A percentile compares a stretch with the other conserved stretches of the same genome.
Conservation (phyloP, 2,797 vertebrate species). For the Orientallactaga sibirica region DNA sequence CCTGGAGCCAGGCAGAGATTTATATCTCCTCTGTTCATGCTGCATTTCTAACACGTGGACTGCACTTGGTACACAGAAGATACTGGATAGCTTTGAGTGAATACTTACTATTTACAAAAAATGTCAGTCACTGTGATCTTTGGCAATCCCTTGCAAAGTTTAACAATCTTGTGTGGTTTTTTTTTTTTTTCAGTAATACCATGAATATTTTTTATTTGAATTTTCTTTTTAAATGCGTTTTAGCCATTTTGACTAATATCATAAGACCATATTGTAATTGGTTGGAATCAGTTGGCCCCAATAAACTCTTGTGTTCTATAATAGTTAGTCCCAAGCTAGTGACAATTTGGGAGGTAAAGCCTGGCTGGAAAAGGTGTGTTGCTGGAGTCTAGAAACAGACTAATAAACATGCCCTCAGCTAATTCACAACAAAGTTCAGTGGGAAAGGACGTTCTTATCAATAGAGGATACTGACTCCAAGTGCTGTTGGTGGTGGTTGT, state of each 20-base stretch:
- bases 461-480: background rate
- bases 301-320: too few relatives aligned
- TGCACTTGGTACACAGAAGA: background rate
- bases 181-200: constrained; percentile 16
- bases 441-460: background rate
- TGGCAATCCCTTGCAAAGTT: constrained; percentile 32
- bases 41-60: background rate
- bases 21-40: background rate
- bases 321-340: too few relatives aligned
- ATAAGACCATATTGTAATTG: background rate
- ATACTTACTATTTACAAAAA: constrained; percentile 49
- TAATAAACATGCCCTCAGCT: background rate
- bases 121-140: background rate
- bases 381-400: background rate
- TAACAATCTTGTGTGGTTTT: background rate
- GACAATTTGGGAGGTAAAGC: too few relatives aligned
- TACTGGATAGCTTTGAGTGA: constrained; percentile 13
- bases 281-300: too few relatives aligned
- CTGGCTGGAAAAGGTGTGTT: too few relatives aligned
- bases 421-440: background rate
- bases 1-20: constrained; percentile 16
- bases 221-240: constrained; percentile 5
- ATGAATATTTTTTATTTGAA: constrained; percentile 37
- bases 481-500: background rate
- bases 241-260: constrained; percentile 12